phyloP scores from a whole-genome alignment of 2,888 invertebrate genomes.

The Disparrhopalites patrizii region DNA sequence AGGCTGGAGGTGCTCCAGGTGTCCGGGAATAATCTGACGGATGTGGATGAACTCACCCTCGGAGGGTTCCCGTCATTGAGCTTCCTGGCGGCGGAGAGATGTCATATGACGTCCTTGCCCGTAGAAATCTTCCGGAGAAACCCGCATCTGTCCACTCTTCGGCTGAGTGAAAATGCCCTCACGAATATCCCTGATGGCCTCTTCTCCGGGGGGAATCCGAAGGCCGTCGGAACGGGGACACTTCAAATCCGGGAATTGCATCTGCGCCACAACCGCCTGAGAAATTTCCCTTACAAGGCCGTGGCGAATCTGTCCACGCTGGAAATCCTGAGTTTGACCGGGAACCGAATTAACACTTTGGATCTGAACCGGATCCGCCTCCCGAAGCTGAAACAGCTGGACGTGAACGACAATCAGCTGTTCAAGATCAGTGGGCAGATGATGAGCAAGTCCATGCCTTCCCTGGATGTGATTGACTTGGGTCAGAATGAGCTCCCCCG shows the following conservation, averaged over 20 bases:
- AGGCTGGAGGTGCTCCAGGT: slow-evolving; percentile 61
- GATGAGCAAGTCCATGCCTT: slow-evolving; percentile 70
- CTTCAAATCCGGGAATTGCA: slow-evolving; percentile 65
- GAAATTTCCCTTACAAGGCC: slow-evolving; percentile 73
- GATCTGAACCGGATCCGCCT: slow-evolving; percentile 74
- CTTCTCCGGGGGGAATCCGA: slow-evolving; percentile 53
- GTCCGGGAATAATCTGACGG: slow-evolving; percentile 73
- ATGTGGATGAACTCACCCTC: slow-evolving; percentile 66
- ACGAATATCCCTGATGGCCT: slow-evolving; percentile 65
- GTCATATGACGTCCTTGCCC: slow-evolving; percentile 66
- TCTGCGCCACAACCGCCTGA: slow-evolving; percentile 68
- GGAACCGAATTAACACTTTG: slow-evolving; percentile 57
- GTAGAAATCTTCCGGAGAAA: slow-evolving; percentile 69
- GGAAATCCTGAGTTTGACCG: slow-evolving; percentile 59
- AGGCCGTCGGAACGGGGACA: background rate
- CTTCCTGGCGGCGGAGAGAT: slow-evolving; percentile 65
- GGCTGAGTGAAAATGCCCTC: slow-evolving; percentile 68
- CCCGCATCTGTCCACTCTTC: slow-evolving; percentile 69
- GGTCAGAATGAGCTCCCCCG: slow-evolving; percentile 70
- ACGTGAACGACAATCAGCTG: slow-evolving; percentile 70
- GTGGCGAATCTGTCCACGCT: slow-evolving; percentile 70
- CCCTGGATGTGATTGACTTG: slow-evolving; percentile 68
- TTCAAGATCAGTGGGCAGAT: slow-evolving; percentile 59
- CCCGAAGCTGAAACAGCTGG: slow-evolving; percentile 67
- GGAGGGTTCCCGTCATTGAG: slow-evolving; percentile 74